Conservation (phyloP, 2,113 vertebrate species). For the Sinocyclocheilus maitianheensis region DNA sequence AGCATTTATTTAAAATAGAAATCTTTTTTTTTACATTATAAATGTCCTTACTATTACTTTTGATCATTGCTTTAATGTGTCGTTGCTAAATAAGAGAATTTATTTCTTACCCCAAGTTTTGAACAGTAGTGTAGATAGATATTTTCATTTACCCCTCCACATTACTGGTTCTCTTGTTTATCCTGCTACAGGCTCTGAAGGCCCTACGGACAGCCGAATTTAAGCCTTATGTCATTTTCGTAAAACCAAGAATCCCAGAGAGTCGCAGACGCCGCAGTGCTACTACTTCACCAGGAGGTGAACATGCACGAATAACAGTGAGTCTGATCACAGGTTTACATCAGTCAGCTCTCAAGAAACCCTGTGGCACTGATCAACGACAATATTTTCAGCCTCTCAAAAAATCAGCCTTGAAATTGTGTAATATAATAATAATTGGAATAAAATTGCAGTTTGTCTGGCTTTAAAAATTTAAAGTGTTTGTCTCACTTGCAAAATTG, state of each 20-base stretch:
- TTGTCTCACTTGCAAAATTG: not conserved
- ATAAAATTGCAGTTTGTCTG: not conserved
- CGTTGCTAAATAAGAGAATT: no score
- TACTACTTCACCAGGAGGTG: conserved; percentile 78
- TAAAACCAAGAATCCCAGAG: conserved; percentile 88
- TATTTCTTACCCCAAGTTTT: no score
- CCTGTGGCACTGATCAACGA: not conserved
- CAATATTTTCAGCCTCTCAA: not conserved
- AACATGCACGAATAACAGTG: conserved; percentile 75
- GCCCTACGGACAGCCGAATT: conserved; percentile 90
- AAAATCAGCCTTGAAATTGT: conserved; percentile 11
- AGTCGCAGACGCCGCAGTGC: conserved; percentile 76
- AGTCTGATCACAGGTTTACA: conserved; percentile 50
- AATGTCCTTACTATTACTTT: no score
- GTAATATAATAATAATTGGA: not conserved
- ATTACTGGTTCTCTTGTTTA: not conserved
- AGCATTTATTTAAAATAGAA: no score
- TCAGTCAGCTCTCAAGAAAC: not conserved
- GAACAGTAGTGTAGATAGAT: no score
- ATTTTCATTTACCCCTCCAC: not conserved
- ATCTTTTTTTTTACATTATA: no score
- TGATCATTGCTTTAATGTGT: no score
- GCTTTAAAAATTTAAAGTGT: not conserved
- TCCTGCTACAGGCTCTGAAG: conserved; percentile 80
- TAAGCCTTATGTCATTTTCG: conserved; percentile 91